Conservation (phyloP, 2,888 invertebrate species). For the Tridacna crocea region DNA sequence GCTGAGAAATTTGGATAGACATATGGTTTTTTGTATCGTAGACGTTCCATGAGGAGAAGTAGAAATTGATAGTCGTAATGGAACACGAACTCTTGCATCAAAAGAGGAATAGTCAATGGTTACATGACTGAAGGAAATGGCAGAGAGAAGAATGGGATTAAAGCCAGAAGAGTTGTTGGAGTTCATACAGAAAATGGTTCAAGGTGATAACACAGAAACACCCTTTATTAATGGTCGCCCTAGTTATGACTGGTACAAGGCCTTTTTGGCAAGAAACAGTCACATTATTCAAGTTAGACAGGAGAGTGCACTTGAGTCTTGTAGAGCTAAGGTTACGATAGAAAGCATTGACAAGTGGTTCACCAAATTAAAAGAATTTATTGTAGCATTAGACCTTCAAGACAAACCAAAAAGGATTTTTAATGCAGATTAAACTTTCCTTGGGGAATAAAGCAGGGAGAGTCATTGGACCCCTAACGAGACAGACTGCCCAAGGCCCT, state of each 20-base stretch:
- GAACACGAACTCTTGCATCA: slow-evolving; percentile 20
- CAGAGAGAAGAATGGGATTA: slow-evolving; percentile 43
- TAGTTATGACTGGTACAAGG: slow-evolving; percentile 29
- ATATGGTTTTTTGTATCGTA: slow-evolving; percentile 30
- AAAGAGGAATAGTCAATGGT: slow-evolving; percentile 43
- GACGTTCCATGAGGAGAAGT: slow-evolving; percentile 36
- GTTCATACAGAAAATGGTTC: slow-evolving; percentile 37
- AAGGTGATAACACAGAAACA: not conserved
- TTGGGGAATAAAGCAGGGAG: slow-evolving; percentile 20
- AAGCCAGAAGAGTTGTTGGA: slow-evolving; percentile 39
- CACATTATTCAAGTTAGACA: slow-evolving; percentile 18
- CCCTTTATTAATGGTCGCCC: slow-evolving; percentile 11
- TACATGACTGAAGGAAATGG: slow-evolving; percentile 37
- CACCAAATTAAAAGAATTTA: slow-evolving; percentile 6
- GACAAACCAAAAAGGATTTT: slow-evolving; percentile 14
- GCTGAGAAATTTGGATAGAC: slow-evolving; percentile 6
- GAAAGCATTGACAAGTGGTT: slow-evolving; percentile 19
- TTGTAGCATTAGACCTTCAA: not conserved
- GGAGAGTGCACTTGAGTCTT: slow-evolving; percentile 6
- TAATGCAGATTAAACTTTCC: slow-evolving; percentile 2
- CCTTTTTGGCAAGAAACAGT: slow-evolving; percentile 33
- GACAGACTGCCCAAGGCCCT: slow-evolving; percentile 12
- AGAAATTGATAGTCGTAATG: slow-evolving; percentile 36
- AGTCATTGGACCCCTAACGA: slow-evolving; percentile 1
- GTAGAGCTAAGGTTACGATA: not conserved